A percentile compares a stretch with the other conserved stretches of the same genome.
These are phyloP conservation scores for Rotaria socialis DNA, from an alignment of 2,888 invertebrate species.

Conservation along the genomic window DNA sequence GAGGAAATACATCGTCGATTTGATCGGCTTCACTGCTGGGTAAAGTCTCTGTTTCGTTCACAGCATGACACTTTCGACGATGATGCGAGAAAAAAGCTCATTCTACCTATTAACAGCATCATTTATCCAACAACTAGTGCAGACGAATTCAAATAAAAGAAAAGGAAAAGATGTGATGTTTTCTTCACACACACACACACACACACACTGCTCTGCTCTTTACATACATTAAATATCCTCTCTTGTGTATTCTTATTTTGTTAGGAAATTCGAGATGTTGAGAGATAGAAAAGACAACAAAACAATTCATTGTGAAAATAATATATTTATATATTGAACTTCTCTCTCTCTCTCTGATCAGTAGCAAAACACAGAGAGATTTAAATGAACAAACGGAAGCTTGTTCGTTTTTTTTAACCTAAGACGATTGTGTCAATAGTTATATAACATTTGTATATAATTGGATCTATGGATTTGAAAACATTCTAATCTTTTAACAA, in stretches of 20 bases:
- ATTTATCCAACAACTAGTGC: not conserved
- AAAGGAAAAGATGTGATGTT: not conserved
- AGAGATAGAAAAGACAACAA: not conserved
- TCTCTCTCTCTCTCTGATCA: not conserved
- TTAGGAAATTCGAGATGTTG: slow-evolving; percentile 13
- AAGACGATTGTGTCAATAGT: not conserved
- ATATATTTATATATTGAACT: not conserved
- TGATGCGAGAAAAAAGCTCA: not conserved
- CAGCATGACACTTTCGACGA: not conserved
- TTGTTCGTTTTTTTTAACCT: slow-evolving; percentile 1
- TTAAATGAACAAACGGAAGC: not conserved
- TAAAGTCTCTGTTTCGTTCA: not conserved
- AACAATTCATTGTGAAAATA: not conserved
- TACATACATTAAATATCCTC: not conserved
- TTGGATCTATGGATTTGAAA: not conserved
- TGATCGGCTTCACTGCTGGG: not conserved
- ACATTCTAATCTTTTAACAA: not conserved
- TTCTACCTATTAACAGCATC: slow-evolving; percentile 29
- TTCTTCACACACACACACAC: not conserved
- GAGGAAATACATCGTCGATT: not conserved
- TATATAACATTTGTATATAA: slow-evolving; percentile 15
- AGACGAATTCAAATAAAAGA: not conserved
- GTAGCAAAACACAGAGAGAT: not conserved
- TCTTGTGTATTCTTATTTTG: not conserved
- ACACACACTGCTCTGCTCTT: not conserved